Evolutionary conservation across 2,888 invertebrate genomes (phyloP).

Genomic region (Dascillus cervinus): DNA sequence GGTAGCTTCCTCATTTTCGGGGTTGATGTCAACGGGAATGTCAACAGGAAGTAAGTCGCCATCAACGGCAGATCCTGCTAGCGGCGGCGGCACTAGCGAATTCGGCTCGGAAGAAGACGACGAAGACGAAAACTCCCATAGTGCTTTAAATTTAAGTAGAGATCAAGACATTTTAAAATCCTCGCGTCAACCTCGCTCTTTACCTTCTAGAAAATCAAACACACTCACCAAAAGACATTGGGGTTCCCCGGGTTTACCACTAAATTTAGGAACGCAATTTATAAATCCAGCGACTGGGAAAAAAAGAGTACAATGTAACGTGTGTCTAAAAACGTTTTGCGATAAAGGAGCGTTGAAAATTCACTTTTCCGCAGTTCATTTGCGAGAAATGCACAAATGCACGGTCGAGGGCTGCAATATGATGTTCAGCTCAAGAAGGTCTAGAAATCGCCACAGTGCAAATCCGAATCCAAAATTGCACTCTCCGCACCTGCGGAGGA

Average conservation of each 20-base stretch:
- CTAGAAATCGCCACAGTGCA: slow-evolving; percentile 92
- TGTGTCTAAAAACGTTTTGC: slow-evolving; percentile 98
- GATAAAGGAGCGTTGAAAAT: slow-evolving; percentile 99
- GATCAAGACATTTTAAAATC: slow-evolving; percentile 45
- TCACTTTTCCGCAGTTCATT: slow-evolving; percentile 96
- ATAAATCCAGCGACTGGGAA: slow-evolving; percentile 92
- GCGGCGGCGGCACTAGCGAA: slow-evolving; percentile 37
- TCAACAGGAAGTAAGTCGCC: slow-evolving; percentile 49
- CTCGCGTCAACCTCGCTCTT: slow-evolving; percentile 37
- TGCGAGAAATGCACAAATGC: slow-evolving; percentile 99
- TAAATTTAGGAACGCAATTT: slow-evolving; percentile 80
- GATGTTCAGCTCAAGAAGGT: slow-evolving; percentile 97
- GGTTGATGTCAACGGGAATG: slow-evolving; percentile 46
- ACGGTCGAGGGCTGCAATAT: slow-evolving; percentile 98
- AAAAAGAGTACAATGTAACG: slow-evolving; percentile 95
- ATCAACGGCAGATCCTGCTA: slow-evolving; percentile 37
- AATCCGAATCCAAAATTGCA: slow-evolving; percentile 98
- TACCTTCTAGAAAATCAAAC: slow-evolving; percentile 55
- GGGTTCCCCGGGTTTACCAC: slow-evolving; percentile 68
- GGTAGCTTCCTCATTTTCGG: slow-evolving; percentile 55
- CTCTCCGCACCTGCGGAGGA: slow-evolving; percentile 86
- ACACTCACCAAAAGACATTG: slow-evolving; percentile 74
- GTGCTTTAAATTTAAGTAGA: slow-evolving; percentile 58
- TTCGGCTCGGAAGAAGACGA: slow-evolving; percentile 52
- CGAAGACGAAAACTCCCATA: slow-evolving; percentile 52